Base-by-base conservation (phyloP, 2,888 invertebrate species). In the Pilophorus perplexus region DNA sequence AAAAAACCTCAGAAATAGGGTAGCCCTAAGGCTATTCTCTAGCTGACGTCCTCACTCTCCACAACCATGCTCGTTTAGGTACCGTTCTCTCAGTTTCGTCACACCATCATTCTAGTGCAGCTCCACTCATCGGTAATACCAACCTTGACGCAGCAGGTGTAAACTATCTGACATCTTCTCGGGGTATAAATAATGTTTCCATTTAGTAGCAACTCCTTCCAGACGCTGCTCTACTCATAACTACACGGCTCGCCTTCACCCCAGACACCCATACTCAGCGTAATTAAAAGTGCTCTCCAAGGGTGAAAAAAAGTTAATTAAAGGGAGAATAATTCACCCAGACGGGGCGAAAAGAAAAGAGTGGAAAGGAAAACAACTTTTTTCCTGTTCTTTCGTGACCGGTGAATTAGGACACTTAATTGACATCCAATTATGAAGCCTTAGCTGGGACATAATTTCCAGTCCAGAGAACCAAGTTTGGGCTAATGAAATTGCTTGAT, bases 221-320 rank as follows among this genome's bases (percentile, higher is more conserved):
- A n/a, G n/a, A n/a, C n/a, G n/a, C n/a, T n/a, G n/a, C n/a, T n/a
- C n/a, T n/a, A n/a, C n/a, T n/a, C n/a, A n/a, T n/a, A n/a, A n/a
- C n/a, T n/a, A n/a, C n/a, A n/a, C n/a, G n/a, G n/a, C 23, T 46
- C 46, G 12, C 46, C 25, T 46, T 23, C 12, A 22, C 23, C 2
- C 46, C 12, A 46, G 23, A 23, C 46, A 22, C 18, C 25, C 23
- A 46, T 4, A 25, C 25, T 23, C 22, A 23, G 12, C 44, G 46
- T 46, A 46, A 46, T 46, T 46, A 46, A 46, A 46, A 46, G 14
- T 14, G 46, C 46, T 46, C 46, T 46, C 46, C 46, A 46, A 22
- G 23, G 20, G 46, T 46, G 12, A 14, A 46, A 46, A n/a, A 46
- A 46, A 46, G 46, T 46, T 46, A 46, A 46, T 46, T 46, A 46